Base-by-base conservation (phyloP, 2,888 invertebrate species). In the Bruchidius siliquastri region DNA sequence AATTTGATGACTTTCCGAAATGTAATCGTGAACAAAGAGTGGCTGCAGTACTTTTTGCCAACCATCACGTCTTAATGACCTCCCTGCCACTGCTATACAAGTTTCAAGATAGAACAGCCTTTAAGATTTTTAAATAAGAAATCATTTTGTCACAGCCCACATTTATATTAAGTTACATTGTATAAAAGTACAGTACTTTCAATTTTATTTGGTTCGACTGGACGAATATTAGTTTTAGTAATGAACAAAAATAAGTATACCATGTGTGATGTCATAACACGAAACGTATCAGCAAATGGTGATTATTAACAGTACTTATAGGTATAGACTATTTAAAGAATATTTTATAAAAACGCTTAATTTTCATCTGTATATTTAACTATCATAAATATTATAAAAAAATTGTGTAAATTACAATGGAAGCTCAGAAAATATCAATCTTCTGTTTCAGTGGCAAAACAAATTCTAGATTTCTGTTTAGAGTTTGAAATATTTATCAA, bases 211-310 rank as follows among this genome's bases (percentile, higher is more conserved):
- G 49, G 18, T 49, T 49, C 49, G 18, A 49, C 18, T 49, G 49
- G 49, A 49, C 2, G 49, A 49, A 49, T 22, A 22, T 26, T 70
- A 22, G 21, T 30, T 30, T 72, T 72, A 68, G 22, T 49, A 30
- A 71, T 67, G 49, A 22, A 21, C 20, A 21, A 68, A 68, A 68
- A 20, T 68, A 22, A 21, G 68, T 68, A 68, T 22, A 68, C 49
- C 49, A 49, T 83, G 83, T 86, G 85, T 86, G 86, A 86, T 86
- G 84, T 83, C 81, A 82, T 80, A 82, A 85, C 85, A 83, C 79
- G 86, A 84, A 86, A 86, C 86, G 86, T 86, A 86, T 86, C 86
- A 86, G 84, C 83, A 86, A 86, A 49, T 18, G 49, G 49, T 83
- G 85, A 85, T 86, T 86, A 86, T 85, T 84, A 85, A 85, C 83